Percentiles rank a stretch among this genome's conserved stretches.
Conservation (phyloP, 2,797 vertebrate species). For the Staurois parvus region DNA sequence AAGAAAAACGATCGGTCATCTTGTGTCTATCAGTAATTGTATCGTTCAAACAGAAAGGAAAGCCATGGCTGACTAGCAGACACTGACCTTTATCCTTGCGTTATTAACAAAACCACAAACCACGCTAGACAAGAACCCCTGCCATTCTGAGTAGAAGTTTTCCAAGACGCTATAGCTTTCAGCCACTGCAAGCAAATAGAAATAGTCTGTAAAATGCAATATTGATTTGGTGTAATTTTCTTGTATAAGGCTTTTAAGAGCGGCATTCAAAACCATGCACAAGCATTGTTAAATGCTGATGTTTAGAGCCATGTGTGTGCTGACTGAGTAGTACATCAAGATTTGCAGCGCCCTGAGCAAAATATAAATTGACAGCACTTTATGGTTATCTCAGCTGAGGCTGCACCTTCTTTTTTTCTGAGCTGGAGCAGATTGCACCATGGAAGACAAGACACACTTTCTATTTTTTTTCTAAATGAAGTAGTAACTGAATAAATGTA, state of each 20-base stretch:
- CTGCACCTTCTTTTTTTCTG: conserved; percentile 2
- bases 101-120: neutral
- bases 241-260: conserved; percentile 33
- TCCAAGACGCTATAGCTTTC: neutral
- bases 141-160: neutral
- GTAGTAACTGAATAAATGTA: neutral
- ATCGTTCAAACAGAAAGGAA: neutral
- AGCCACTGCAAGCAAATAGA: conserved; percentile 4
- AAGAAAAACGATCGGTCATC: neutral
- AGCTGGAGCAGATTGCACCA: conserved; percentile 29
- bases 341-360: conserved; percentile 29
- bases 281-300: conserved; percentile 35
- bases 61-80: neutral
- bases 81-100: neutral
- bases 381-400: conserved; percentile 17
- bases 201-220: conserved; percentile 22
- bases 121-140: neutral
- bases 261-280: conserved; percentile 9
- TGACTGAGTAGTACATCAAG: conserved; percentile 33
- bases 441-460: neutral
- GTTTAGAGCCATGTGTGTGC: conserved; percentile 30
- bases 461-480: neutral
- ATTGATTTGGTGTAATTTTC: conserved; percentile 39
- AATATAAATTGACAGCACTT: conserved; percentile 39
- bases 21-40: neutral